A percentile compares a stretch with the other conserved stretches of the same genome.
Evolutionary conservation across 2,888 invertebrate species (phyloP).

Genomic region (Venusia cambrica): DNA sequence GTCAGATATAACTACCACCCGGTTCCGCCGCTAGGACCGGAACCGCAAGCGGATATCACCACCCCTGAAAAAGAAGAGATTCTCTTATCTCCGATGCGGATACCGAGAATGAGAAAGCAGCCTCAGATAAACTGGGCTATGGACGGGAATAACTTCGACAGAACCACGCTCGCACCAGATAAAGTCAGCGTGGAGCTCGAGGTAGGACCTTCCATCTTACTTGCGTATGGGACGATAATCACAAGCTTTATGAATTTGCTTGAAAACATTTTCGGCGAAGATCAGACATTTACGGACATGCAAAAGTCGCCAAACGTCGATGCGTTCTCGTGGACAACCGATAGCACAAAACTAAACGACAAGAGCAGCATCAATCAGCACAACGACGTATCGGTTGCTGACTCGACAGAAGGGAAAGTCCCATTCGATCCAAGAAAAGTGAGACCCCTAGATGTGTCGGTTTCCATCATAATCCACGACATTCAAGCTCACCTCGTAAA

Average conservation of each 20-base stretch:
- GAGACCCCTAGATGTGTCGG: constrained; percentile 94
- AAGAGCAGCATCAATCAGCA: constrained; percentile 68
- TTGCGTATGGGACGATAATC: constrained; percentile 95
- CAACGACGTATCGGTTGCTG: constrained; percentile 83
- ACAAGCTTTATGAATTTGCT: constrained; percentile 94
- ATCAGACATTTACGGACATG: constrained; percentile 97
- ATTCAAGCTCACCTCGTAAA: constrained; percentile 96
- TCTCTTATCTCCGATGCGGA: constrained; percentile 93
- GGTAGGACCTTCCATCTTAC: constrained; percentile 95
- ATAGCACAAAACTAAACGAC: constrained; percentile 60
- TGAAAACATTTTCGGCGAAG: constrained; percentile 98
- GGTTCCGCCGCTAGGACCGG: constrained; percentile 92
- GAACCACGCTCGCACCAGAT: constrained; percentile 91
- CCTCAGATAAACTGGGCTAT: constrained; percentile 85
- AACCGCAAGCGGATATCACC: constrained; percentile 94
- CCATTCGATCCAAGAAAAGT: constrained; percentile 93
- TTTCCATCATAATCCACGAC: constrained; percentile 96
- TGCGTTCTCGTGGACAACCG: constrained; percentile 62
- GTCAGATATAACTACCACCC: constrained; percentile 96
- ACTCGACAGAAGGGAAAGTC: constrained; percentile 80
- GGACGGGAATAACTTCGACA: constrained; percentile 91
- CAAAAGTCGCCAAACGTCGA: constrained; percentile 82
- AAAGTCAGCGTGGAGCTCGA: constrained; percentile 95
- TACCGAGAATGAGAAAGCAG: constrained; percentile 88
- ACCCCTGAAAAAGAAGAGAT: constrained; percentile 97